These are phyloP conservation scores for Ophion costatus DNA, from an alignment of 2,888 invertebrate genomes.

Conservation along the genomic window DNA sequence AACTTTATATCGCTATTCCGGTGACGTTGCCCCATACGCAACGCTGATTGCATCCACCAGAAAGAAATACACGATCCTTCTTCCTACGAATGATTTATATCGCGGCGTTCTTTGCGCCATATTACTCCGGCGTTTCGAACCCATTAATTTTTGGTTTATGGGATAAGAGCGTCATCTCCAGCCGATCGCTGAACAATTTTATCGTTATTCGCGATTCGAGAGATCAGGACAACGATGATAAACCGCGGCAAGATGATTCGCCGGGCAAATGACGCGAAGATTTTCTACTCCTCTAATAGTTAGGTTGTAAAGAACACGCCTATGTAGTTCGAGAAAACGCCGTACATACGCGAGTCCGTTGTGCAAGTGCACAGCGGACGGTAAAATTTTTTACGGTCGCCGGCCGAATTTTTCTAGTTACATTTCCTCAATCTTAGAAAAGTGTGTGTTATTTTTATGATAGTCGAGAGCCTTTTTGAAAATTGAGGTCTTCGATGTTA, in stretches of 20 bases:
- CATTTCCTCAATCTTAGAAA: too few species aligned
- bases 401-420: too few species aligned
- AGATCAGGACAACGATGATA: not conserved
- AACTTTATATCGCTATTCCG: conserved; percentile 43
- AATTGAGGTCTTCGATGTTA: too few species aligned
- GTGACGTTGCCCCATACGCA: conserved; percentile 18
- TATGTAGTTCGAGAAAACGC: too few species aligned
- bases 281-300: not conserved
- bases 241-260: not conserved
- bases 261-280: not conserved
- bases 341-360: too few species aligned
- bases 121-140: conserved; percentile 14
- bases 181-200: not conserved
- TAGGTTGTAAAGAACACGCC: too few species aligned
- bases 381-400: too few species aligned
- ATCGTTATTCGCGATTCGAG: not conserved
- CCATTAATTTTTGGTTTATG: conserved; percentile 37
- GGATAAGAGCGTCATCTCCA: not conserved
- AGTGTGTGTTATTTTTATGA: too few species aligned
- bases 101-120: conserved; percentile 19
- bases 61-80: conserved; percentile 40
- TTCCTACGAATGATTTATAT: conserved; percentile 26
- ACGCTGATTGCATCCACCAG: conserved; percentile 55
- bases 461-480: too few species aligned
- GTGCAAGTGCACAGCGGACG: too few species aligned